A percentile compares a stretch with the other conserved stretches of the same genome.
These are phyloP conservation scores for Drosophila sordidula DNA, from an alignment of 2,888 invertebrate genomes.

Conservation along the genomic window DNA sequence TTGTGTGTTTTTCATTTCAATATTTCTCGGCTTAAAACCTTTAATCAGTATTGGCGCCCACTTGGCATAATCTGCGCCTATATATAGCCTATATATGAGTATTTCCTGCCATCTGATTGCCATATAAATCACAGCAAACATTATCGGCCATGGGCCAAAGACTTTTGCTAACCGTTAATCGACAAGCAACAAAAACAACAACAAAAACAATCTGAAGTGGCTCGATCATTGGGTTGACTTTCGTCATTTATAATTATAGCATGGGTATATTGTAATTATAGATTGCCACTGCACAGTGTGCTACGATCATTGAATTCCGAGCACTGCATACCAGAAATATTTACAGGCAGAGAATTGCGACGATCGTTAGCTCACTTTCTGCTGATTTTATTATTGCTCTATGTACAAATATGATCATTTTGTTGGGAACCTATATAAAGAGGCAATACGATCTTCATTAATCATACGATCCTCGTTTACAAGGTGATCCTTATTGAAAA, in stretches of 20 bases:
- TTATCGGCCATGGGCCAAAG: slow-evolving; percentile 49
- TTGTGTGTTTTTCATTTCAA: background rate
- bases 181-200: slow-evolving; percentile 23
- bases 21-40: background rate
- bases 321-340: too few relatives aligned
- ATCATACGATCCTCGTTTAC: too few relatives aligned
- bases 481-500: too few relatives aligned
- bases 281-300: slow-evolving; percentile 46
- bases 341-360: too few relatives aligned
- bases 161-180: slow-evolving; percentile 37
- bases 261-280: slow-evolving; percentile 66
- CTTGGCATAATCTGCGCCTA: slow-evolving; percentile 40
- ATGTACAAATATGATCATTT: too few relatives aligned
- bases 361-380: too few relatives aligned
- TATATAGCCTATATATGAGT: slow-evolving; percentile 39
- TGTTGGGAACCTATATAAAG: too few relatives aligned
- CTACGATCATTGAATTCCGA: slow-evolving; percentile 22
- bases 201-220: slow-evolving; percentile 46
- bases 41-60: slow-evolving; percentile 41
- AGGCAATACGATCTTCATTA: too few relatives aligned
- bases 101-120: slow-evolving; percentile 47
- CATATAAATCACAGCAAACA: slow-evolving; percentile 63
- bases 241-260: slow-evolving; percentile 80
- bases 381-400: too few relatives aligned
- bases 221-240: slow-evolving; percentile 53